Evolutionary conservation across 1,140 invertebrate genomes (phyloP).

Genomic region (Augochlora pura): DNA sequence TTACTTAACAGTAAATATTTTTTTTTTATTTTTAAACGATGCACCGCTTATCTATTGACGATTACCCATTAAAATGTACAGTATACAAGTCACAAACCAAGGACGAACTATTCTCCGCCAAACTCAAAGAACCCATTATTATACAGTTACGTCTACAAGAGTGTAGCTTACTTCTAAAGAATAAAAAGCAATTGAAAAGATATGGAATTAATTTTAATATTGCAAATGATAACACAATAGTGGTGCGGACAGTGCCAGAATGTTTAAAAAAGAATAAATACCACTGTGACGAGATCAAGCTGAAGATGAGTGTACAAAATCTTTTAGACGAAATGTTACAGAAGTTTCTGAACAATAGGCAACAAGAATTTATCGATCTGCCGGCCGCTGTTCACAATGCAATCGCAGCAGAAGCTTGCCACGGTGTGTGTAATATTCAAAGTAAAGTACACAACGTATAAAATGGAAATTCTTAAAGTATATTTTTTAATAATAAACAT

Average conservation of each 20-base stretch:
- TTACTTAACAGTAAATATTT: conserved; percentile 68
- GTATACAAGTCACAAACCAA: conserved; percentile 68
- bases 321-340: conserved; percentile 71
- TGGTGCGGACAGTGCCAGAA: conserved; percentile 68
- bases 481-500: conserved; percentile 31
- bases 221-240: conserved; percentile 53
- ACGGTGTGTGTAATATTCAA: conserved; percentile 63
- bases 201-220: conserved; percentile 69
- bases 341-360: conserved; percentile 49
- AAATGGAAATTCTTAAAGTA: conserved; percentile 21
- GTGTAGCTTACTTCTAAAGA: conserved; percentile 56
- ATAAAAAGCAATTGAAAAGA: conserved; percentile 59
- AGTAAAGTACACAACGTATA: conserved; percentile 6
- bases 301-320: conserved; percentile 57
- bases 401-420: conserved; percentile 77
- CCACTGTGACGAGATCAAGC: conserved; percentile 54
- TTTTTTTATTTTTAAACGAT: background rate
- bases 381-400: conserved; percentile 74
- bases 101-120: conserved; percentile 61
- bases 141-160: conserved; percentile 62
- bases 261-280: conserved; percentile 70
- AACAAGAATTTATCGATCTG: conserved; percentile 57
- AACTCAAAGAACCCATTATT: conserved; percentile 64
- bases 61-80: conserved; percentile 45
- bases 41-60: background rate